Evolutionary conservation across 1,140 invertebrate genomes (phyloP).

Genomic region (Nasonia vitripennis): DNA sequence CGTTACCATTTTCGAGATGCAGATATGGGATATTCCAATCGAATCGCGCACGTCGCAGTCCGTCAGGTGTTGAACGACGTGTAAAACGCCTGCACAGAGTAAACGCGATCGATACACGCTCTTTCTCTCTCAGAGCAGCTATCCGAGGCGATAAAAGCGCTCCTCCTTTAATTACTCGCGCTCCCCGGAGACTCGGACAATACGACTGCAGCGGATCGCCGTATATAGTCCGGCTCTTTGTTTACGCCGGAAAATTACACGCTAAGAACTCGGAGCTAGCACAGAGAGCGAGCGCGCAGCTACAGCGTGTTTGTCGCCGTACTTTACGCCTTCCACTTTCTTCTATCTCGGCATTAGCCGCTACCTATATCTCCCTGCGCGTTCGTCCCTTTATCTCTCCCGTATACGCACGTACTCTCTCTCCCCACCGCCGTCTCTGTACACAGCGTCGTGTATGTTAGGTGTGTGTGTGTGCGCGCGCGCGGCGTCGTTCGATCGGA

Average conservation of each 20-base stretch:
- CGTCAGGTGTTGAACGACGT: no score
- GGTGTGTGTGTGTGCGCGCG: not conserved
- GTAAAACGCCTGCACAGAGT: no score
- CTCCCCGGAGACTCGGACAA: no score
- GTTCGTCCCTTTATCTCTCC: slow-evolving; percentile 13
- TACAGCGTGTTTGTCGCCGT: not conserved
- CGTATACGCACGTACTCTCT: not conserved
- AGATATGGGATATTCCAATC: no score
- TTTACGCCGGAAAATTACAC: slow-evolving; percentile 11
- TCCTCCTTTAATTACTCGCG: not conserved
- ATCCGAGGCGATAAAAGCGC: not conserved
- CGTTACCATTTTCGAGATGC: no score
- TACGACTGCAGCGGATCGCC: no score
- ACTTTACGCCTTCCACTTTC: slow-evolving; percentile 26
- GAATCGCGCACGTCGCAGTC: no score
- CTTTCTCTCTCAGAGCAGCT: no score
- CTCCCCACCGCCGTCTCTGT: not conserved
- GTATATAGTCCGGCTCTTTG: not conserved
- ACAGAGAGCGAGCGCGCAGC: no score
- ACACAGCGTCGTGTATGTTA: not conserved
- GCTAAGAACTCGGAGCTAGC: not conserved
- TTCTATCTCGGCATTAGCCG: not conserved
- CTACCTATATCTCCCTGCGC: not conserved
- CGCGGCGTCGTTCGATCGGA: slow-evolving; percentile 49
- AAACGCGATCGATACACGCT: no score